Conservation (phyloP, 1,140 invertebrate genomes). For the Trachymyrmex septentrionalis region DNA sequence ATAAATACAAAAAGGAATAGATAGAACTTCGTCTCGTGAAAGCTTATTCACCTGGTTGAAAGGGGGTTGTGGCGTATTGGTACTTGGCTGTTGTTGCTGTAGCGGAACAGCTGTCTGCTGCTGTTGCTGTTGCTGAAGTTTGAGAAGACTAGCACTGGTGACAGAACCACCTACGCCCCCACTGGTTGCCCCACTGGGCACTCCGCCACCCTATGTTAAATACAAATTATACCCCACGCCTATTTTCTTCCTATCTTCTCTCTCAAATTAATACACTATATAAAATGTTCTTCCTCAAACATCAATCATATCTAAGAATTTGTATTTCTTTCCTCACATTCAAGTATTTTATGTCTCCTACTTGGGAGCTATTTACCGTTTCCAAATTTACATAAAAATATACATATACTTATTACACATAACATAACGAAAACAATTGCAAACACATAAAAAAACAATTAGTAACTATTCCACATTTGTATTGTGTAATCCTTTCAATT, state of each 20-base stretch:
- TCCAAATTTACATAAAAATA: not conserved
- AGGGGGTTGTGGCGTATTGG: conserved; percentile 84
- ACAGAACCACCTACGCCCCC: conserved; percentile 85
- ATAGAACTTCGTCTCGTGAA: conserved; percentile 23
- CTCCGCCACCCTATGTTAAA: conserved; percentile 83
- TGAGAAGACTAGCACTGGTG: conserved; percentile 85
- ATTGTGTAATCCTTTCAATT: conserved; percentile 10
- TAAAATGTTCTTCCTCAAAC: not conserved
- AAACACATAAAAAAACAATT: conserved; percentile 17
- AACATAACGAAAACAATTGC: not conserved
- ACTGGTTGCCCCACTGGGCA: conserved; percentile 82
- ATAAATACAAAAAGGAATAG: not conserved
- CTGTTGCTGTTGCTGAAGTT: conserved; percentile 85
- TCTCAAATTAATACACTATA: not conserved
- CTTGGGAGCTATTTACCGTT: too few relatives aligned
- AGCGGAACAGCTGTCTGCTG: conserved; percentile 83
- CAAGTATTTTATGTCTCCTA: not conserved
- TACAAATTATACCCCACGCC: conserved; percentile 81
- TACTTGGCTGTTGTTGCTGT: conserved; percentile 84
- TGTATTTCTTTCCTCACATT: conserved; percentile 5
- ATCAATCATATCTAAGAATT: conserved; percentile 1
- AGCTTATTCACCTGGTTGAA: conserved; percentile 85
- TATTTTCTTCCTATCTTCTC: not conserved
- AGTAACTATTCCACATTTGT: conserved; percentile 17
- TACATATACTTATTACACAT: not conserved